Conservation (phyloP, 2,113 vertebrate species). For the Pelobates fuscus region DNA sequence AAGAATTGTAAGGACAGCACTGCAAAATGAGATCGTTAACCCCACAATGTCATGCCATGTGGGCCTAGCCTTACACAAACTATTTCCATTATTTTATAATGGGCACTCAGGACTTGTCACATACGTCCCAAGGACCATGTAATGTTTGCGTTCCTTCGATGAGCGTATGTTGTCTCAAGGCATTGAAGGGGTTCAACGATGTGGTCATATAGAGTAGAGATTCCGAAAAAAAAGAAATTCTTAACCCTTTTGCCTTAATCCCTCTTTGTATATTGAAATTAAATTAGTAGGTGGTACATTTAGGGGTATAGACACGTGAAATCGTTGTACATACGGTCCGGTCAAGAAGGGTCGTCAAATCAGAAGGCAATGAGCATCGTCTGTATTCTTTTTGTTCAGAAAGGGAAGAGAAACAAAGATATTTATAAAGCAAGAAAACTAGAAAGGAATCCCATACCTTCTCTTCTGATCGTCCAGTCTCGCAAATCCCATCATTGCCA, state of each 20-base stretch:
- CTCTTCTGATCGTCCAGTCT: not conserved
- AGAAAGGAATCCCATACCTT: not conserved
- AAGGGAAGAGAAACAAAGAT: no score
- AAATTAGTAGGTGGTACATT: slow-evolving; percentile 57
- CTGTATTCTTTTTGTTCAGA: not conserved
- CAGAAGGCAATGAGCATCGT: not conserved
- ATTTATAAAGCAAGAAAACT: not conserved
- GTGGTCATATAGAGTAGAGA: slow-evolving; percentile 54
- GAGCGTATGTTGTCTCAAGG: slow-evolving; percentile 70
- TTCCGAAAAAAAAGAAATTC: slow-evolving; percentile 59
- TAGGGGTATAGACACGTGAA: not conserved
- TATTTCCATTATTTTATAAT: slow-evolving; percentile 61
- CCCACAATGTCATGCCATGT: slow-evolving; percentile 69
- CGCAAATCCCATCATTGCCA: not conserved
- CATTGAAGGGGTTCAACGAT: slow-evolving; percentile 61
- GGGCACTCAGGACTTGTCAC: slow-evolving; percentile 71
- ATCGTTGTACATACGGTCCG: slow-evolving; percentile 6
- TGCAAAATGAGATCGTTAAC: slow-evolving; percentile 63
- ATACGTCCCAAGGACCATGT: slow-evolving; percentile 61
- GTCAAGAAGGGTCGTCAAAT: slow-evolving; percentile 17
- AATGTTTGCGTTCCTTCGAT: slow-evolving; percentile 60
- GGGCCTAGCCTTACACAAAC: slow-evolving; percentile 71
- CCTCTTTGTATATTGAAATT: slow-evolving; percentile 81
- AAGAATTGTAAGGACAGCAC: slow-evolving; percentile 61
- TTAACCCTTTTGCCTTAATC: slow-evolving; percentile 92